Percentiles rank a stretch among this genome's conserved stretches.
Conservation (phyloP, 2,888 invertebrate genomes). For the Synergus japonicus region DNA sequence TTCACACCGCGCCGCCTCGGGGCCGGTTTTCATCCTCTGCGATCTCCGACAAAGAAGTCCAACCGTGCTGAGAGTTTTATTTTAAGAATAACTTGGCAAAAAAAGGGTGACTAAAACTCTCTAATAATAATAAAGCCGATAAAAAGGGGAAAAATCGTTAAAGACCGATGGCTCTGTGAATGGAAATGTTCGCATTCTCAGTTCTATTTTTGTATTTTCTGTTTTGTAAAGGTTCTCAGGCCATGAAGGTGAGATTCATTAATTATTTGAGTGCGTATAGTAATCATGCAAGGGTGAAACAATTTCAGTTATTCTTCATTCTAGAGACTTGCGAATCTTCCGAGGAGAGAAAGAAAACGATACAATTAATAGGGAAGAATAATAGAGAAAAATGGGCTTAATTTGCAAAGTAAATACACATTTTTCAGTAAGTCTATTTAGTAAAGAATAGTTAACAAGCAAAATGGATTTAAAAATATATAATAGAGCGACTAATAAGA, state of each 20-base stretch:
- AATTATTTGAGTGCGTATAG: background rate
- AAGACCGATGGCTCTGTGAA: slow-evolving; percentile 39
- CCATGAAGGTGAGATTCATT: background rate
- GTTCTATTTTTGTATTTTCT: background rate
- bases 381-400: no score
- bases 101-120: slow-evolving; percentile 48
- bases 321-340: background rate
- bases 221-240: background rate
- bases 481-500: slow-evolving; percentile 3
- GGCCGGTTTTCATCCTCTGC: slow-evolving; percentile 55
- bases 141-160: background rate
- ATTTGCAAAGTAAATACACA: background rate
- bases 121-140: background rate
- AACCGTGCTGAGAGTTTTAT: slow-evolving; percentile 54
- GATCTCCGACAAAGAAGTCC: slow-evolving; percentile 53
- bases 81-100: slow-evolving; percentile 55
- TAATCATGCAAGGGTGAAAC: background rate
- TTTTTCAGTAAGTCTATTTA: background rate
- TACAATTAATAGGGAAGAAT: background rate
- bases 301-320: no score
- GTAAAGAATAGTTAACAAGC: background rate
- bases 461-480: background rate
- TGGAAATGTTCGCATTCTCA: slow-evolving; percentile 5
- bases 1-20: slow-evolving; percentile 51
- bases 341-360: background rate